These are phyloP conservation scores for Acanthisitta chloris DNA, from an alignment of 2,113 vertebrate species.

Conservation along the genomic window DNA sequence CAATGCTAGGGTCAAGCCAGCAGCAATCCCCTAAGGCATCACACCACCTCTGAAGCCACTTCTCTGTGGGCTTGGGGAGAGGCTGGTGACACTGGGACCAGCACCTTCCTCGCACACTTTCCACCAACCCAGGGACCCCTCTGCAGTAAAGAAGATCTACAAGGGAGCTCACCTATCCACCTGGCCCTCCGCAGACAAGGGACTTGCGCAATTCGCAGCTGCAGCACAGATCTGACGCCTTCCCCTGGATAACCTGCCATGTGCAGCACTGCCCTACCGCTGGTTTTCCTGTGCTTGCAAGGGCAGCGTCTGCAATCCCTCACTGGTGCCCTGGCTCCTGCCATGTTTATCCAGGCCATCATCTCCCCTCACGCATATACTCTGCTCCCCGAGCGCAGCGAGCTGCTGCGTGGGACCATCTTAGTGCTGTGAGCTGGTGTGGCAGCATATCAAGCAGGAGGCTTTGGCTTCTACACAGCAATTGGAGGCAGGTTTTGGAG, in stretches of 20 bases:
- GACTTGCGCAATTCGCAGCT: not conserved
- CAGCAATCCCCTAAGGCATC: not conserved
- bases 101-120: rapidly evolving
- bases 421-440: not conserved
- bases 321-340: not conserved
- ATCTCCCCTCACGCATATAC: not conserved
- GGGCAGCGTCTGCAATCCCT: not conserved
- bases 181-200: not conserved
- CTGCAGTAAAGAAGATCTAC: not conserved
- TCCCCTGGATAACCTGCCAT: not conserved
- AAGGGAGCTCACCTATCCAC: not conserved
- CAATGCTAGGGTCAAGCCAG: not conserved
- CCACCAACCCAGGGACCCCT: rapidly evolving
- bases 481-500: constrained; percentile 69
- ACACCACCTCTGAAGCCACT: not conserved
- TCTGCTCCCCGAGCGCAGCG: not conserved
- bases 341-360: not conserved
- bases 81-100: not conserved
- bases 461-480: constrained; percentile 64
- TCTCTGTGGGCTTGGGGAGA: not conserved
- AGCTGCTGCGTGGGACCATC: constrained; percentile 43
- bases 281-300: rapidly evolving
- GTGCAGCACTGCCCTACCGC: not conserved
- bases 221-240: not conserved
- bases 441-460: constrained; percentile 68